These are phyloP conservation scores for Zele albiditarsus DNA, from an alignment of 2,888 invertebrate species.

Conservation along the genomic window DNA sequence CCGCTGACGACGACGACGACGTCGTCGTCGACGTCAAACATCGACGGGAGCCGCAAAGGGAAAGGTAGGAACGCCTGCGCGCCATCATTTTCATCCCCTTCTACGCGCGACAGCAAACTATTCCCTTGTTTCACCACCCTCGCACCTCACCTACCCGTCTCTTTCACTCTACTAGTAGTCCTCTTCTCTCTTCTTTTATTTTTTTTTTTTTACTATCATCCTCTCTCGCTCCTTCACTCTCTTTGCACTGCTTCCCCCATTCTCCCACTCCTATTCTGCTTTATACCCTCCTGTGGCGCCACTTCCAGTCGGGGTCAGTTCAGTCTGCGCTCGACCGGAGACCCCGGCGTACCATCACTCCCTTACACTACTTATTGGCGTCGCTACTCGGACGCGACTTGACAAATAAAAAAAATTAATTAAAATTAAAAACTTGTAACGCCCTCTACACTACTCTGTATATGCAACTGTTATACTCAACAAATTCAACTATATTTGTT, in stretches of 20 bases:
- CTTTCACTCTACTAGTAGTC: slow-evolving; percentile 7
- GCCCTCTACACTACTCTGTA: background rate
- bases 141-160: slow-evolving; percentile 9
- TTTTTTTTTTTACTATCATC: background rate
- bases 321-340: slow-evolving; percentile 67
- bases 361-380: slow-evolving; percentile 4
- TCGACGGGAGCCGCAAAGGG: background rate
- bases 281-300: slow-evolving; percentile 53
- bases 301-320: slow-evolving; percentile 62
- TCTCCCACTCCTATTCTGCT: slow-evolving; percentile 10
- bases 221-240: background rate
- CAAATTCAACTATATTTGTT: slow-evolving; percentile 28
- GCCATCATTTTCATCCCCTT: slow-evolving; percentile 24
- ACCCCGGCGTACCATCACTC: slow-evolving; percentile 51
- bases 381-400: slow-evolving; percentile 36
- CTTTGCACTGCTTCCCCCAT: background rate
- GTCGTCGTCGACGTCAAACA: slow-evolving; percentile 6
- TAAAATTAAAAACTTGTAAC: background rate
- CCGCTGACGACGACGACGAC: slow-evolving; percentile 1
- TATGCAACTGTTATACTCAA: background rate
- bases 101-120: slow-evolving; percentile 21
- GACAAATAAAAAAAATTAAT: background rate
- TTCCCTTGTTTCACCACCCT: slow-evolving; percentile 30
- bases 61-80: slow-evolving; percentile 30
- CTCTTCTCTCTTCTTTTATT: slow-evolving; percentile 2